These are phyloP conservation scores for Yponomeuta sedellus DNA, from an alignment of 2,888 invertebrate genomes.

Conservation along the genomic window DNA sequence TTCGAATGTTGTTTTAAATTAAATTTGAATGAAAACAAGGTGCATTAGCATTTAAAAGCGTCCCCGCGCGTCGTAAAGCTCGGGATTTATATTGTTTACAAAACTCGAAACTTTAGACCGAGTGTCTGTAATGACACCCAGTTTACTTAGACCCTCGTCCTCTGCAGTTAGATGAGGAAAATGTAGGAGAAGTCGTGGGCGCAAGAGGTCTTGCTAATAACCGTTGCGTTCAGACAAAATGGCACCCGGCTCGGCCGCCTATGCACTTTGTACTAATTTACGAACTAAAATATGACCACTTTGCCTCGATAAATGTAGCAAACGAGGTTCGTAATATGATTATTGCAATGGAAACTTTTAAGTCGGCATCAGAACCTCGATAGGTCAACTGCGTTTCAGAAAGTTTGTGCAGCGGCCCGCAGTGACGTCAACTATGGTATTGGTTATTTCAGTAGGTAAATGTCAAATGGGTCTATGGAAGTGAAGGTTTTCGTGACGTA, in stretches of 20 bases:
- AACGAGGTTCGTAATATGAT: conserved; percentile 7
- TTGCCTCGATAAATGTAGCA: conserved; percentile 8
- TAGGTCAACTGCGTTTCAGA: neutral
- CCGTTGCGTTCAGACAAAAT: conserved; percentile 25
- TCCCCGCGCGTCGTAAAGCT: conserved; percentile 14
- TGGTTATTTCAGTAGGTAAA: neutral
- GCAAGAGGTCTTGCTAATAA: conserved; percentile 17
- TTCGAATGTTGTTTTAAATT: conserved; percentile 10
- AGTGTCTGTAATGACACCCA: conserved; percentile 12
- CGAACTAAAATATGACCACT: conserved; percentile 9
- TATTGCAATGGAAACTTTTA: conserved; percentile 11
- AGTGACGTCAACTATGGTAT: neutral
- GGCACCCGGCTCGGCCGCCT: conserved; percentile 24
- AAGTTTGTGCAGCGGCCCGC: neutral
- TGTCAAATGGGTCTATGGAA: neutral
- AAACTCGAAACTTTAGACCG: conserved; percentile 15
- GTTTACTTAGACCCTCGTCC: neutral
- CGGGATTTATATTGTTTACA: conserved; percentile 16
- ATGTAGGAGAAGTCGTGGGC: neutral
- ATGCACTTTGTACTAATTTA: conserved; percentile 14
- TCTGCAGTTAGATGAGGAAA: neutral
- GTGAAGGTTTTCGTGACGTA: neutral
- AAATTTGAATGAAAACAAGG: conserved; percentile 15
- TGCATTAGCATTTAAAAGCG: conserved; percentile 15
- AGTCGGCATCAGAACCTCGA: neutral